A percentile compares a stretch with the other conserved stretches of the same genome.
phyloP scores from a whole-genome alignment of 1,140 invertebrate species.

The Solenopsis fugax region DNA sequence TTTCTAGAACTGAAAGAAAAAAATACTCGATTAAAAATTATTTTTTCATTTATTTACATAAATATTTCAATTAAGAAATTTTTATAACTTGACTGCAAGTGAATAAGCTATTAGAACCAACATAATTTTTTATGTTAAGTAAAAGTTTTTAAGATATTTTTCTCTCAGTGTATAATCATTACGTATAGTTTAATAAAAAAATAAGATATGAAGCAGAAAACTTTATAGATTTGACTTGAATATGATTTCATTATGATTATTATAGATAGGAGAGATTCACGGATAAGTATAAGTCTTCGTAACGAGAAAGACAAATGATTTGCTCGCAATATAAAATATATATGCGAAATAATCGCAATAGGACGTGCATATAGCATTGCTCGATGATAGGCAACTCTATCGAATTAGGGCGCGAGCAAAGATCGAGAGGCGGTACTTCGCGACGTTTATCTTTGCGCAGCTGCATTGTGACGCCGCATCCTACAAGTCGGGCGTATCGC shows the following conservation, averaged over 20 bases:
- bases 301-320: not conserved
- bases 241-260: not conserved
- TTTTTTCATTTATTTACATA: too few relatives aligned
- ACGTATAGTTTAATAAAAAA: not conserved
- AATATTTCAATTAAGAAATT: too few relatives aligned
- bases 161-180: not conserved
- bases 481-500: slow-evolving; percentile 41
- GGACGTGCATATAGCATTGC: not conserved
- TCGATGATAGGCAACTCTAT: slow-evolving; percentile 41
- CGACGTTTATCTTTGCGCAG: slow-evolving; percentile 46
- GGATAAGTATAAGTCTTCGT: not conserved
- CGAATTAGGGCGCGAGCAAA: slow-evolving; percentile 57
- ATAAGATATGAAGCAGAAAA: not conserved
- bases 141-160: too few relatives aligned
- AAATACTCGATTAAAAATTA: too few relatives aligned
- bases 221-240: not conserved
- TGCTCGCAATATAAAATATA: not conserved
- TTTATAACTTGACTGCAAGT: too few relatives aligned
- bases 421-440: slow-evolving; percentile 47
- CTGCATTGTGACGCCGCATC: slow-evolving; percentile 55
- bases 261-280: not conserved
- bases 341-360: not conserved
- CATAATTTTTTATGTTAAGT: too few relatives aligned
- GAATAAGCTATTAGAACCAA: too few relatives aligned
- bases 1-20: too few relatives aligned